phyloP scores from a whole-genome alignment of 2,888 invertebrate genomes.

The Acronicta aceris region DNA sequence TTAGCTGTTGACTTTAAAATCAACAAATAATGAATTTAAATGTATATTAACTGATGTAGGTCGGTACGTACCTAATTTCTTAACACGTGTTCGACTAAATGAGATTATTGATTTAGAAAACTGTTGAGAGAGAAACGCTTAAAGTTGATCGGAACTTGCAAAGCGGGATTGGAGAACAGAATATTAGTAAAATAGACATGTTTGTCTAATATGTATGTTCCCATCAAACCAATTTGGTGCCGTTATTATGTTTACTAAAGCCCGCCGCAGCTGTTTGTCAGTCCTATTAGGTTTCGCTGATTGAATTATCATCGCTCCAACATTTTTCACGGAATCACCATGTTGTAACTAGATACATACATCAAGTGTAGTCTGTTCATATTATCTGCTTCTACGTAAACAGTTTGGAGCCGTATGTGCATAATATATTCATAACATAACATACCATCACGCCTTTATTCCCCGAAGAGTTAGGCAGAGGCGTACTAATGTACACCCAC shows the following conservation, averaged over 20 bases:
- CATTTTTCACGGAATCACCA: conserved; percentile 20
- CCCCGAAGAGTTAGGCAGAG: too few species aligned
- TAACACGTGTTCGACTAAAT: too few species aligned
- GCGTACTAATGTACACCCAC: too few species aligned
- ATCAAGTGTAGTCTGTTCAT: neutral
- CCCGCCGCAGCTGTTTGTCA: conserved; percentile 30
- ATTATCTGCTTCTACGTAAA: conserved; percentile 1
- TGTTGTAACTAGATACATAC: conserved; percentile 16
- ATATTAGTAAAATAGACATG: conserved; percentile 31
- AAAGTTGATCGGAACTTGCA: neutral
- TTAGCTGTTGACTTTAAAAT: too few species aligned
- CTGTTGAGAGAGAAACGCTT: neutral
- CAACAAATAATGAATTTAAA: too few species aligned
- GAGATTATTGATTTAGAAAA: neutral
- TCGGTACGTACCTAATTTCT: too few species aligned
- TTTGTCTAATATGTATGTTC: conserved; percentile 38
- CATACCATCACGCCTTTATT: too few species aligned
- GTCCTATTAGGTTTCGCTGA: conserved; percentile 45
- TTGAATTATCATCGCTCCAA: conserved; percentile 39
- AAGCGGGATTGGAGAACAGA: conserved; percentile 10
- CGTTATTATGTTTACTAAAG: conserved; percentile 45
- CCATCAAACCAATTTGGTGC: conserved; percentile 37
- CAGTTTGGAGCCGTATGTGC: neutral
- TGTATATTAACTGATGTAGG: too few species aligned
- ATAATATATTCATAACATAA: neutral